A percentile compares a stretch with the other conserved stretches of the same genome.
Conservation (phyloP, 2,797 vertebrate species). For the Syngnathus acus region DNA sequence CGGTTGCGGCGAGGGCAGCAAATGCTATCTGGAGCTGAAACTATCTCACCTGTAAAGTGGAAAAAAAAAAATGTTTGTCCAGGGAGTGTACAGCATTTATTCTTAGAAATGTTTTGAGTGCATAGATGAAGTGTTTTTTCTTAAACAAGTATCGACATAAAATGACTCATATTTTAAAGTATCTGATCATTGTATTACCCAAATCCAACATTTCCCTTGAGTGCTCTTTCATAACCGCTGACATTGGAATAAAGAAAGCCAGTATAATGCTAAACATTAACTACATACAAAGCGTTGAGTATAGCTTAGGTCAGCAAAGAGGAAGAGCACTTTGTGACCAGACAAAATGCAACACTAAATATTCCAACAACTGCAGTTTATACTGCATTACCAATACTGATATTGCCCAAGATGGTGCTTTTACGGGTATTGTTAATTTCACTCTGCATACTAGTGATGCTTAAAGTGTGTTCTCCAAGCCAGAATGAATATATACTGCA, state of each 20-base stretch:
- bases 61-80: neutral
- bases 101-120: neutral
- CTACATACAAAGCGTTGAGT: neutral
- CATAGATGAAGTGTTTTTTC: neutral
- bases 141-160: neutral
- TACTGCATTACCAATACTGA: neutral
- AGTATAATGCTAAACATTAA: neutral
- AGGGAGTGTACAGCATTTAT: neutral
- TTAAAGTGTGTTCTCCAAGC: neutral
- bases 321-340: neutral
- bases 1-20: conserved; percentile 1
- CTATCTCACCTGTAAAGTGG: neutral
- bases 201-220: neutral
- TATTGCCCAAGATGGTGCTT: neutral
- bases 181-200: neutral
- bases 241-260: neutral
- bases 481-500: no score
- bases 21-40: neutral
- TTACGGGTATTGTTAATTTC: neutral
- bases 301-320: neutral
- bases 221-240: neutral
- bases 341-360: neutral
- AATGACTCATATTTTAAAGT: neutral
- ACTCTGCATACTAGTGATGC: neutral
- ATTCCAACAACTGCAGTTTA: neutral